phyloP scores from a whole-genome alignment of 2,888 invertebrate species.

The Lacanobia wlatinum region DNA sequence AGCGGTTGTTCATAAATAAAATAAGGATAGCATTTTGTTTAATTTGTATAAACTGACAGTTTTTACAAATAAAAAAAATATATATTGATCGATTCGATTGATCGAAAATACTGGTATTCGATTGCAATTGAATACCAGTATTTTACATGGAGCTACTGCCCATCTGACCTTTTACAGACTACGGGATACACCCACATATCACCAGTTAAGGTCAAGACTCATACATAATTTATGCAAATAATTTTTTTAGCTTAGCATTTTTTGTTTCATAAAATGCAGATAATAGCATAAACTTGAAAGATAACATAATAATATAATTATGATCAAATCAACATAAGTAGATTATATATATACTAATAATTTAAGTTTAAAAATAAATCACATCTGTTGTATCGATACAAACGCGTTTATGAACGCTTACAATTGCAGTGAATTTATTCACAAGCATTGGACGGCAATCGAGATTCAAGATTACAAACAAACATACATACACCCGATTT shows the following conservation, averaged over 20 bases:
- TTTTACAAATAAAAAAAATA: too few species aligned
- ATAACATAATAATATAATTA: not conserved
- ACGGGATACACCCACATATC: too few species aligned
- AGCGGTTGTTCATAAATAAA: not conserved
- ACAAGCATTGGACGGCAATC: constrained; percentile 17
- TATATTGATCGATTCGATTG: not conserved
- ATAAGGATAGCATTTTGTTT: not conserved
- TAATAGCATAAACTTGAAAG: not conserved
- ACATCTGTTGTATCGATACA: constrained; percentile 26
- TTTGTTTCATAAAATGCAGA: too few species aligned
- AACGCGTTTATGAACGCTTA: not conserved
- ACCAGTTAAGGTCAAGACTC: too few species aligned
- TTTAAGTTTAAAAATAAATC: not conserved
- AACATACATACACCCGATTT: not conserved
- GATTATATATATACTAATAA: not conserved
- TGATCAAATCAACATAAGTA: not conserved
- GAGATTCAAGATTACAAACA: not conserved
- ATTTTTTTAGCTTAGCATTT: not conserved
- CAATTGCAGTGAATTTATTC: not conserved
- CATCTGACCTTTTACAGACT: too few species aligned
- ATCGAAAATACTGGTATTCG: too few species aligned
- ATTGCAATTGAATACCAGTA: too few species aligned
- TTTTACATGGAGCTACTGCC: too few species aligned
- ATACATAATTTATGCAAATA: not conserved
- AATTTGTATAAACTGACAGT: constrained; percentile 14